phyloP scores from a whole-genome alignment of 2,113 vertebrate genomes.

The Lophura nycthemera region DNA sequence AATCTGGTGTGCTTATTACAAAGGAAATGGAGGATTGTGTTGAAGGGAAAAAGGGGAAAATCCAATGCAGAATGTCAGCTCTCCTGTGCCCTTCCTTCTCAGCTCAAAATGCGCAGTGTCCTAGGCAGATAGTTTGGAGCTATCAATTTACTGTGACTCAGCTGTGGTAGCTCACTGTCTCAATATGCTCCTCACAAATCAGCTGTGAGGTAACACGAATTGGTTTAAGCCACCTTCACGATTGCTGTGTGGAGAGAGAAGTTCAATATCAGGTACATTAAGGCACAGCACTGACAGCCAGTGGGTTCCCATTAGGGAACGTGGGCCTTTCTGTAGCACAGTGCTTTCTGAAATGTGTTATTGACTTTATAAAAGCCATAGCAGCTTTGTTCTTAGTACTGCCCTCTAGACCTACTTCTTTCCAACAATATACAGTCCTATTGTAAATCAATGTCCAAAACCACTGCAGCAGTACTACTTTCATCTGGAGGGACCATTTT shows the following conservation, averaged over 20 bases:
- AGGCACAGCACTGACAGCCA: background rate
- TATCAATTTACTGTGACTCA: rapidly evolving
- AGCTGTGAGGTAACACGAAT: background rate
- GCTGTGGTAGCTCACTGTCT: background rate
- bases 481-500: background rate
- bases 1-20: background rate
- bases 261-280: background rate
- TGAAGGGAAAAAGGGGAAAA: background rate
- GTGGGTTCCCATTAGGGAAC: background rate
- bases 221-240: background rate
- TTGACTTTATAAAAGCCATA: conserved; percentile 21
- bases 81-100: background rate
- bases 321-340: background rate
- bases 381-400: conserved; percentile 1
- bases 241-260: background rate
- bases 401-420: conserved; percentile 8
- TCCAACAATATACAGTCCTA: conserved; percentile 1
- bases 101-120: rapidly evolving
- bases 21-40: background rate
- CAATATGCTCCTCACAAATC: rapidly evolving
- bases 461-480: background rate
- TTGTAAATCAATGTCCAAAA: conserved; percentile 45
- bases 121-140: rapidly evolving
- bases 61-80: background rate
- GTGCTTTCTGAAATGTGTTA: background rate